Evolutionary conservation across 1,140 invertebrate genomes (phyloP).

Genomic region (Vanessa tameamea): DNA sequence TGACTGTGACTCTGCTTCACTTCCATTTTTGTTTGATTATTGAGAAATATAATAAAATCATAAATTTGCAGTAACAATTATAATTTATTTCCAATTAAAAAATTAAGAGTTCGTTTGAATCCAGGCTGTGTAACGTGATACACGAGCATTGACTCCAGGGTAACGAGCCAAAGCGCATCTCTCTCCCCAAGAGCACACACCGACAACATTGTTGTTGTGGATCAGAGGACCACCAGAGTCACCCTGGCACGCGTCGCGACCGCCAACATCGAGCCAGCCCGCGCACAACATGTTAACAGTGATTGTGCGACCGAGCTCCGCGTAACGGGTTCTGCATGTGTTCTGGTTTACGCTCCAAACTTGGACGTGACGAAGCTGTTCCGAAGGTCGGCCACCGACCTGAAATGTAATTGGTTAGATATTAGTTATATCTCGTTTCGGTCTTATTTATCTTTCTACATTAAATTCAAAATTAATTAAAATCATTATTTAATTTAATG

Average conservation of each 20-base stretch:
- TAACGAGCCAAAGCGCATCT: slow-evolving; percentile 73
- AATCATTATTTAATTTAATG: too few species aligned
- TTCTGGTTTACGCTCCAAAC: slow-evolving; percentile 32
- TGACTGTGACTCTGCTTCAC: too few species aligned
- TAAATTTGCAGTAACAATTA: too few species aligned
- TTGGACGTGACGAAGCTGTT: slow-evolving; percentile 39
- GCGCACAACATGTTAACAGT: slow-evolving; percentile 42
- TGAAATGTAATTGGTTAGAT: slow-evolving; percentile 10
- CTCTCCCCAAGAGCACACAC: slow-evolving; percentile 81
- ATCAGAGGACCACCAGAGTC: slow-evolving; percentile 83
- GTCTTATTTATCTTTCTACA: too few species aligned
- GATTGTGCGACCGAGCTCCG: slow-evolving; percentile 6
- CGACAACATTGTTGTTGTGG: slow-evolving; percentile 72
- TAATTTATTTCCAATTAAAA: too few species aligned
- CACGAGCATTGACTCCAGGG: slow-evolving; percentile 69
- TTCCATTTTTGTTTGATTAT: too few species aligned
- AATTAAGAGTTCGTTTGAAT: slow-evolving; percentile 44
- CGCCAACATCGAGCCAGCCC: slow-evolving; percentile 28
- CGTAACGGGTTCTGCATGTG: slow-evolving; percentile 35
- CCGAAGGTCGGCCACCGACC: slow-evolving; percentile 19
- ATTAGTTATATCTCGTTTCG: neutral
- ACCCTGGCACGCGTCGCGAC: slow-evolving; percentile 55
- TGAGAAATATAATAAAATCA: too few species aligned
- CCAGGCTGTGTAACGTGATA: slow-evolving; percentile 48
- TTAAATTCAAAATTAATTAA: too few species aligned